Conservation (phyloP, 2,888 invertebrate genomes). For the Drosophila villosipedis region DNA sequence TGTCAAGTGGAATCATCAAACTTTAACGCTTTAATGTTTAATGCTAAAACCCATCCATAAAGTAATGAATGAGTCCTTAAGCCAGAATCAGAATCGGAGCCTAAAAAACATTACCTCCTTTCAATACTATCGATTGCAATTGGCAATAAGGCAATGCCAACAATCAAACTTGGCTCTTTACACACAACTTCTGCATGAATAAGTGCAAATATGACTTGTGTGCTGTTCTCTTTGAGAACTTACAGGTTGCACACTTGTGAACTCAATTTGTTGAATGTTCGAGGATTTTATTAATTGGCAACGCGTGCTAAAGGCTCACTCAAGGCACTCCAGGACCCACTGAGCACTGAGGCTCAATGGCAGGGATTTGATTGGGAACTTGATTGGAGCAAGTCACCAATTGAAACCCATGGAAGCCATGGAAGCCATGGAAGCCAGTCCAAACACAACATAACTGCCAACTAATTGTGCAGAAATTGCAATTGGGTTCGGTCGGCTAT, state of each 20-base stretch:
- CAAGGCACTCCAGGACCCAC: conserved; percentile 22
- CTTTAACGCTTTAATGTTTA: no score
- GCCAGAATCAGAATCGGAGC: background rate
- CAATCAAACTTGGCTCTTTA: background rate
- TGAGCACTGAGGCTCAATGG: conserved; percentile 14
- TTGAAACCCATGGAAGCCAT: conserved; percentile 15
- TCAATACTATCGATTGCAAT: background rate
- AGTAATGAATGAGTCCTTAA: background rate
- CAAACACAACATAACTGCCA: conserved; percentile 40
- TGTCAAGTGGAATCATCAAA: no score
- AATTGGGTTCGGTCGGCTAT: conserved; percentile 8
- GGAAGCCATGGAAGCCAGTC: conserved; percentile 1
- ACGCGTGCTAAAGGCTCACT: conserved; percentile 71
- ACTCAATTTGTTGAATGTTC: conserved; percentile 58
- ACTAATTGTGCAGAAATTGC: conserved; percentile 74
- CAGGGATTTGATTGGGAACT: conserved; percentile 34
- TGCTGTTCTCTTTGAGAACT: conserved; percentile 1
- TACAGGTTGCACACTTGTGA: conserved; percentile 20
- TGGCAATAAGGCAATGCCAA: background rate
- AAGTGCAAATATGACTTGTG: conserved; percentile 12
- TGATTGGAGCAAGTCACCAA: conserved; percentile 28
- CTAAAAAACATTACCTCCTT: background rate
- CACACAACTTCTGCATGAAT: conserved; percentile 2
- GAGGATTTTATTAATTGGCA: conserved; percentile 74
- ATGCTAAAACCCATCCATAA: background rate